Evolutionary conservation across 2,113 vertebrate genomes (phyloP).

Genomic region (Lipophrys pholis): DNA sequence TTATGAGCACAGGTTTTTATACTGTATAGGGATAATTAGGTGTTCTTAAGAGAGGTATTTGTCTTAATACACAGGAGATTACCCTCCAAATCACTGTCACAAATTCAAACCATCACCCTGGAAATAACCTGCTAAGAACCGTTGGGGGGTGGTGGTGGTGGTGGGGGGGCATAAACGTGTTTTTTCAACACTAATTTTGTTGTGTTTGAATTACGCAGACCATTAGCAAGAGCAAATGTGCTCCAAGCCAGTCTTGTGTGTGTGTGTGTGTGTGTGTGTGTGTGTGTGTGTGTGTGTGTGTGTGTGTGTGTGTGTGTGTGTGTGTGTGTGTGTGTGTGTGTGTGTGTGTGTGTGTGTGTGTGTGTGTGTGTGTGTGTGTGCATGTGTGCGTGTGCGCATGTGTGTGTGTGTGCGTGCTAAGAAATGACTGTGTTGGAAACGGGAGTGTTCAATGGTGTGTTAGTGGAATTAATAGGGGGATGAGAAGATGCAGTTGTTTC

Average conservation of each 20-base stretch:
- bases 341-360: too few species aligned
- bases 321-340: constrained; percentile 10
- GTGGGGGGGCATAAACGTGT: constrained; percentile 55
- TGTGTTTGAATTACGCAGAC: constrained; percentile 75
- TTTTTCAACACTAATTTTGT: constrained; percentile 67
- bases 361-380: too few species aligned
- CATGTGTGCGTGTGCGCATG: constrained; percentile 12
- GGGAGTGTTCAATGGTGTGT: constrained; percentile 58
- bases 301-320: constrained; percentile 16
- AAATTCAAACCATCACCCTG: constrained; percentile 52
- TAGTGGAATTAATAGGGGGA: constrained; percentile 66
- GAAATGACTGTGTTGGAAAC: constrained; percentile 62
- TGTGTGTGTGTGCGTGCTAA: constrained; percentile 35
- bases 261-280: constrained; percentile 8
- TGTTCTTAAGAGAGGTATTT: constrained; percentile 38
- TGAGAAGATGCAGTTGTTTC: constrained; percentile 62
- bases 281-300: background rate
- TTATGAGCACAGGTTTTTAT: constrained; percentile 9
- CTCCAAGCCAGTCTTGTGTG: constrained; percentile 35
- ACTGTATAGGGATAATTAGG: constrained; percentile 25
- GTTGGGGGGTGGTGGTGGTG: too few species aligned
- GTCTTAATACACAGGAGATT: constrained; percentile 55
- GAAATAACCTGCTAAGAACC: constrained; percentile 62
- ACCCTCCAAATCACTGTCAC: constrained; percentile 51
- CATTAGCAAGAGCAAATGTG: constrained; percentile 69